phyloP scores from a whole-genome alignment of 2,888 invertebrate species.

The Gymnosoma rotundatum region DNA sequence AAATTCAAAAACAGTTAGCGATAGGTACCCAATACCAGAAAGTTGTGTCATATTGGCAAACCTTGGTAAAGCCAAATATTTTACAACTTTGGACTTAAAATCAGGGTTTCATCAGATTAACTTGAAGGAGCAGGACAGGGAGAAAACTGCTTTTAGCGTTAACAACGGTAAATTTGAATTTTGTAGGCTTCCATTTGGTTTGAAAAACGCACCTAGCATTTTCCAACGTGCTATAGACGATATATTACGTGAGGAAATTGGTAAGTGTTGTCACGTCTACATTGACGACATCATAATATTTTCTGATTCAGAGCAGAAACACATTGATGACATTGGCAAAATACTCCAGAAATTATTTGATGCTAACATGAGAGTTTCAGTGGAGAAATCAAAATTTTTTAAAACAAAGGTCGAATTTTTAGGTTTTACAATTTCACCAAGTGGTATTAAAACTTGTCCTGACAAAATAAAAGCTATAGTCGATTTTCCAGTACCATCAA shows the following conservation, averaged over 20 bases:
- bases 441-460: too few relatives aligned
- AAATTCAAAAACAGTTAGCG: slow-evolving; percentile 59
- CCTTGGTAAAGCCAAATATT: slow-evolving; percentile 56
- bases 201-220: slow-evolving; percentile 25
- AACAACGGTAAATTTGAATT: slow-evolving; percentile 47
- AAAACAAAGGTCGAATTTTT: slow-evolving; percentile 75
- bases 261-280: slow-evolving; percentile 47
- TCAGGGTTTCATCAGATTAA: slow-evolving; percentile 67
- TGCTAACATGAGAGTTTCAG: slow-evolving; percentile 48
- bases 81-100: slow-evolving; percentile 33
- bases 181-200: slow-evolving; percentile 31
- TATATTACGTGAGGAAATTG: slow-evolving; percentile 49
- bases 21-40: slow-evolving; percentile 60
- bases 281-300: slow-evolving; percentile 50
- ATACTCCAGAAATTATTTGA: slow-evolving; percentile 1
- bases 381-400: slow-evolving; percentile 70
- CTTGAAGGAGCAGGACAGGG: slow-evolving; percentile 49
- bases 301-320: neutral
- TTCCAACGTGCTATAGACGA: slow-evolving; percentile 48
- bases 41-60: slow-evolving; percentile 53
- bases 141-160: slow-evolving; percentile 49
- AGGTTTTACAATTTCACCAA: slow-evolving; percentile 72
- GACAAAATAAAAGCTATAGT: too few relatives aligned
- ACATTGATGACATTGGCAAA: slow-evolving; percentile 31
- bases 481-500: too few relatives aligned